phyloP scores from a whole-genome alignment of 2,113 vertebrate species.

The Setophaga coronata region DNA sequence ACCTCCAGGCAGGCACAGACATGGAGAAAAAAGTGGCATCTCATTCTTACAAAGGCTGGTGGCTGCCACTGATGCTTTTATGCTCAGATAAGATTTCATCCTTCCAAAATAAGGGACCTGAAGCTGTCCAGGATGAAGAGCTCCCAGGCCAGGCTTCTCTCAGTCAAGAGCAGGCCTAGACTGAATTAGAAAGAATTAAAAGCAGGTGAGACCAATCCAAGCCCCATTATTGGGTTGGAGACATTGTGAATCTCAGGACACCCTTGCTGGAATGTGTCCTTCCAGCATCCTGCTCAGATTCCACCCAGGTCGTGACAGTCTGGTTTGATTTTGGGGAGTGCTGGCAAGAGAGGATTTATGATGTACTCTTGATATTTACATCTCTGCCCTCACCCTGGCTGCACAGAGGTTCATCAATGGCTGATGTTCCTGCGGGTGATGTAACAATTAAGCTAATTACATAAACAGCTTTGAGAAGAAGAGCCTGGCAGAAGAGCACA shows the following conservation, averaged over 20 bases:
- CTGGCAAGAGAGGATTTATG: too few species aligned
- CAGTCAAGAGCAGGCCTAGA: not conserved
- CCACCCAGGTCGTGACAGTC: not conserved
- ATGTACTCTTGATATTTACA: not conserved
- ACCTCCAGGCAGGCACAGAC: not conserved
- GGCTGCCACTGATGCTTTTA: not conserved
- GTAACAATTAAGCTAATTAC: not conserved
- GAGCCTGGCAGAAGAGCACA: not conserved
- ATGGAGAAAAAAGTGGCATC: not conserved
- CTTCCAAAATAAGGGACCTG: not conserved
- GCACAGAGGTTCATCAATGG: too few species aligned
- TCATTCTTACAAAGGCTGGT: not conserved
- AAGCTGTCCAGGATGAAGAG: not conserved
- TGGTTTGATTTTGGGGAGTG: rapidly evolving
- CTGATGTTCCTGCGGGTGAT: not conserved
- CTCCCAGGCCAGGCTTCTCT: not conserved
- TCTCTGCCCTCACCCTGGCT: not conserved
- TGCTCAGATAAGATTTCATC: not conserved
- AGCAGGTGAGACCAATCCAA: not conserved
- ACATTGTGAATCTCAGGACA: not conserved
- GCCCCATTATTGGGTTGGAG: not conserved
- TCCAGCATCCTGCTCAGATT: not conserved
- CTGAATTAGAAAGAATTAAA: not conserved
- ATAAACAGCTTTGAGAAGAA: not conserved
- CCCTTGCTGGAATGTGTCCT: too few species aligned